phyloP scores from a whole-genome alignment of 2,797 vertebrate species.

The Parotocinclus haroldoi region DNA sequence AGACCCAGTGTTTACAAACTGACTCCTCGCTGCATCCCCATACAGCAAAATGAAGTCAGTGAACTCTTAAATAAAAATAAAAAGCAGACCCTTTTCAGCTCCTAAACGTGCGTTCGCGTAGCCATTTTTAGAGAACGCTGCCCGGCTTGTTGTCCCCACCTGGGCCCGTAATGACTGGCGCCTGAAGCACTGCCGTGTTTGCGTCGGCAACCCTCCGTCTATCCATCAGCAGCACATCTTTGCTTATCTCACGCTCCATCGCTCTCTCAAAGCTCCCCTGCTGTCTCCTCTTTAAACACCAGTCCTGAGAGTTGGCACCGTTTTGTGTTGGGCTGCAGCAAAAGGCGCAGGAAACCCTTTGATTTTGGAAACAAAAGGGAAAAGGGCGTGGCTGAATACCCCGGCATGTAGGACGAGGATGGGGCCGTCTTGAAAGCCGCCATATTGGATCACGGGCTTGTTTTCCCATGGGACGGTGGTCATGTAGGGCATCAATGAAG shows the following conservation, averaged over 20 bases:
- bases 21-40: background rate
- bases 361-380: too few species aligned
- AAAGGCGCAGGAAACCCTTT: too few species aligned
- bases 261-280: slow-evolving; percentile 49
- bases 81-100: too few species aligned
- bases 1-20: background rate
- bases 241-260: slow-evolving; percentile 59
- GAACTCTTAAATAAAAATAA: background rate
- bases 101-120: too few species aligned
- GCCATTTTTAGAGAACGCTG: background rate
- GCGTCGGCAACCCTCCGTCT: slow-evolving; percentile 29
- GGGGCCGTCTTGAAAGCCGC: too few species aligned
- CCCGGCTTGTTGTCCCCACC: background rate
- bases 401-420: too few species aligned
- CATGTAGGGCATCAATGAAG: too few species aligned
- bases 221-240: slow-evolving; percentile 44
- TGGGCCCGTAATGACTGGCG: slow-evolving; percentile 5
- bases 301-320: slow-evolving; percentile 53
- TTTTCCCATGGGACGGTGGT: too few species aligned
- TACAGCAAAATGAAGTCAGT: background rate
- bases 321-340: slow-evolving; percentile 66
- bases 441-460: too few species aligned
- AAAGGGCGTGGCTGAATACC: too few species aligned
- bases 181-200: slow-evolving; percentile 21
- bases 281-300: slow-evolving; percentile 54